These are phyloP conservation scores for Cnemophilus loriae DNA, from an alignment of 2,113 vertebrate species.

Conservation along the genomic window DNA sequence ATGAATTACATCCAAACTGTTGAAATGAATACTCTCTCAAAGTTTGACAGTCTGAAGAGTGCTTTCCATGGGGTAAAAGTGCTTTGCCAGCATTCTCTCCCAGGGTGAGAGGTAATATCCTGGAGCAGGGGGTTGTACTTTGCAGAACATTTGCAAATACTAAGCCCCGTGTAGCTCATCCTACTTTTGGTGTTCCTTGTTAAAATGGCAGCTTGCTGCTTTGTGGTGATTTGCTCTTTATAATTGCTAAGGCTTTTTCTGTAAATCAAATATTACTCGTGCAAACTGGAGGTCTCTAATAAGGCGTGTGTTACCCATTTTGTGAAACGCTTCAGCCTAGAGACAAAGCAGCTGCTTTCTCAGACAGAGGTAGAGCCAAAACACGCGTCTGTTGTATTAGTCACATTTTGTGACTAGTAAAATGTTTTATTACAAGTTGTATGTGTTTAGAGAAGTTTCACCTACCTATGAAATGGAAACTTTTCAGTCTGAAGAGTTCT, in stretches of 20 bases:
- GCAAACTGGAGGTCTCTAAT: neutral
- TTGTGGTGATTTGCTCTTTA: neutral
- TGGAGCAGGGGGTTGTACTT: constrained; percentile 47
- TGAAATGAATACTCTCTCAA: constrained; percentile 30
- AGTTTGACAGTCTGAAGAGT: constrained; percentile 49
- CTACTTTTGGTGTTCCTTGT: neutral
- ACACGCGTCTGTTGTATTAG: constrained; percentile 19
- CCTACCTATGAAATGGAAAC: neutral
- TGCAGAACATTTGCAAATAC: neutral
- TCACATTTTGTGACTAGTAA: constrained; percentile 22
- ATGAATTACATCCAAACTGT: constrained; percentile 33
- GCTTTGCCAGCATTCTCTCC: constrained; percentile 65
- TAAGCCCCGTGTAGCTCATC: neutral
- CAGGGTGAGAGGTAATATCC: constrained; percentile 66
- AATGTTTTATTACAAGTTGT: neutral
- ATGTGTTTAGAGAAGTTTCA: neutral
- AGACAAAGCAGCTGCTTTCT: constrained; percentile 61
- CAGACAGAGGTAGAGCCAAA: constrained; percentile 47
- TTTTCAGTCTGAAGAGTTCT: neutral
- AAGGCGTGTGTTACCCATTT: constrained; percentile 63
- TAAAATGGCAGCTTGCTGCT: neutral
- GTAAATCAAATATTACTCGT: constrained; percentile 22
- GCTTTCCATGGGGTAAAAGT: constrained; percentile 58
- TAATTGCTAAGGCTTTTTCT: neutral
- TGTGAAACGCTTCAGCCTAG: constrained; percentile 38